Conservation (phyloP, 2,797 vertebrate species). For the Gallinago solitaria region DNA sequence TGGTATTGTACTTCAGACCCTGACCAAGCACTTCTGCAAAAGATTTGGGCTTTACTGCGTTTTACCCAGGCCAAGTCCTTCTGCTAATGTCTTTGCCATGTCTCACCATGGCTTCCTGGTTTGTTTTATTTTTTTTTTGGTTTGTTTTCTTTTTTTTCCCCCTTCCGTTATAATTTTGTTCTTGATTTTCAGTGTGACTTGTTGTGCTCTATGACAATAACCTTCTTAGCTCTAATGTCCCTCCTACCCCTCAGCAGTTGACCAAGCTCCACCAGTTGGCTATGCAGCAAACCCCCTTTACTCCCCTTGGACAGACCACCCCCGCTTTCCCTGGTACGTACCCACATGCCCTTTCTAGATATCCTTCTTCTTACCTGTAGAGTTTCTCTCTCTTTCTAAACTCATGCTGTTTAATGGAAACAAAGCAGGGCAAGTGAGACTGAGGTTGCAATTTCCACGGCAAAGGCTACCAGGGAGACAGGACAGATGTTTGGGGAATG, state of each 20-base stretch:
- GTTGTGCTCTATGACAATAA: conserved; percentile 92
- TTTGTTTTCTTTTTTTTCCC: conserved; percentile 13
- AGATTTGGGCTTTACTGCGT: conserved; percentile 50
- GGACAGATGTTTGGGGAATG: background rate
- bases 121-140: background rate
- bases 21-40: conserved; percentile 60
- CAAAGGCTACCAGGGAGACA: background rate
- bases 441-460: background rate
- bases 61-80: conserved; percentile 87
- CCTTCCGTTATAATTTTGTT: conserved; percentile 81
- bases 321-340: conserved; percentile 99
- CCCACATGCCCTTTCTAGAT: conserved; percentile 89
- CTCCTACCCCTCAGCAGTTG: conserved; percentile 99
- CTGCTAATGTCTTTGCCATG: conserved; percentile 80
- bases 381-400: conserved; percentile 81
- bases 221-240: conserved; percentile 99
- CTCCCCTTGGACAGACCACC: conserved; percentile 99
- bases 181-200: conserved; percentile 89
- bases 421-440: background rate
- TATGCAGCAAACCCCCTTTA: conserved; percentile 99
- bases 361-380: conserved; percentile 92
- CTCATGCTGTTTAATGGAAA: conserved; percentile 31
- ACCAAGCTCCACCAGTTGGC: conserved; percentile 99
- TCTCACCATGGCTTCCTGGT: conserved; percentile 83
- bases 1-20: conserved; percentile 65